phyloP scores from a whole-genome alignment of 2,797 vertebrate genomes.

The Buphagus erythrorhynchus region DNA sequence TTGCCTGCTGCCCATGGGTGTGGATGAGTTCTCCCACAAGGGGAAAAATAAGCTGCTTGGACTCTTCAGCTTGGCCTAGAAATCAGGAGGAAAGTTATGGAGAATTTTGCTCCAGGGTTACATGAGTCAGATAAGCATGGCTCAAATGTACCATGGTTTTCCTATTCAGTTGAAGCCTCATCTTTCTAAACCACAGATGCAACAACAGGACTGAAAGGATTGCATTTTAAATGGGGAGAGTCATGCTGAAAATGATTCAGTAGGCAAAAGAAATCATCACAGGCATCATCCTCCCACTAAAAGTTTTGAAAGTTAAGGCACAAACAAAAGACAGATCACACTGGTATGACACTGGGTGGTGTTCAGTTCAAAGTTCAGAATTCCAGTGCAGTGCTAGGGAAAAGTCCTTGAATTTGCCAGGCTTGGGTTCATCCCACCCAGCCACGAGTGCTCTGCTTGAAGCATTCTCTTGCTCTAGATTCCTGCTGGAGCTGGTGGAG shows the following conservation, averaged over 20 bases:
- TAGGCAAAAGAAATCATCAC: neutral
- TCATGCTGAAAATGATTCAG: neutral
- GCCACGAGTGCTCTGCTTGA: fast-evolving
- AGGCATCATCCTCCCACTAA: neutral
- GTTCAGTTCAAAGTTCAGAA: neutral
- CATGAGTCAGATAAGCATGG: neutral
- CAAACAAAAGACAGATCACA: neutral
- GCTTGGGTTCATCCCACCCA: neutral
- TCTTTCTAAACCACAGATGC: neutral
- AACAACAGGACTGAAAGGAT: neutral
- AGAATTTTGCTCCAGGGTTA: neutral
- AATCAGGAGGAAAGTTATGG: neutral
- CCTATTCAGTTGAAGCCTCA: neutral
- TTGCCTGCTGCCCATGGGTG: neutral
- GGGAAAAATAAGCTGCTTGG: neutral
- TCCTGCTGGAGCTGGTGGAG: neutral
- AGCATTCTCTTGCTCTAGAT: neutral
- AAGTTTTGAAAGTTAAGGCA: neutral
- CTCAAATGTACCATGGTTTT: neutral
- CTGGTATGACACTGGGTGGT: neutral
- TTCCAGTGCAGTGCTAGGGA: neutral
- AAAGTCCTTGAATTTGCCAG: neutral
- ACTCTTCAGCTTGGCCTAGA: neutral
- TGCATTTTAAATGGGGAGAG: neutral
- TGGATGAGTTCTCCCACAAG: neutral